Evolutionary conservation across 2,888 invertebrate species (phyloP).

Genomic region (Stenurella melanura): DNA sequence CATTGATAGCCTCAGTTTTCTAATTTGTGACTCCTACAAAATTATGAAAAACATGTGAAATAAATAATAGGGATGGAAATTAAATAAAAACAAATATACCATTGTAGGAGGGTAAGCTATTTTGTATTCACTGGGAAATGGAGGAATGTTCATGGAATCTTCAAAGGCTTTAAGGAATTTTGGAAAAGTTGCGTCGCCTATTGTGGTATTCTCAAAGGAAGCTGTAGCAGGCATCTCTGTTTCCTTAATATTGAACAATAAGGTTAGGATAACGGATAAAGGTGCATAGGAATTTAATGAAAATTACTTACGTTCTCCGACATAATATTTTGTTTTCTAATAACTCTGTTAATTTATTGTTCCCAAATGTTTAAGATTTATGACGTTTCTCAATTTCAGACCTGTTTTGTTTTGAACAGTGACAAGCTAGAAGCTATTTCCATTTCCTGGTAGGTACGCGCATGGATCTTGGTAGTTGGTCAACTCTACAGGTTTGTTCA

Average conservation of each 20-base stretch:
- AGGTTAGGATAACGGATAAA: constrained; percentile 28
- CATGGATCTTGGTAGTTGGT: not conserved
- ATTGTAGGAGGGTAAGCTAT: constrained; percentile 58
- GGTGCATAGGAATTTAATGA: not conserved
- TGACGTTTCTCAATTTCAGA: constrained; percentile 33
- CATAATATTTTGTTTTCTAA: constrained; percentile 42
- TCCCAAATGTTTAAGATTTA: constrained; percentile 4
- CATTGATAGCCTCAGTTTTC: constrained; percentile 81
- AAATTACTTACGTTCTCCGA: constrained; percentile 56
- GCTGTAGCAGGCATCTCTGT: constrained; percentile 35
- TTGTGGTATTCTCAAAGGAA: constrained; percentile 40
- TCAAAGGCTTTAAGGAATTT: constrained; percentile 47
- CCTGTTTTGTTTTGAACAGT: constrained; percentile 36
- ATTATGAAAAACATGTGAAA: constrained; percentile 5
- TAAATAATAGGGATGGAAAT: not conserved
- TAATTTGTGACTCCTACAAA: constrained; percentile 82
- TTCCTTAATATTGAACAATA: constrained; percentile 45
- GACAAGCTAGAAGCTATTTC: constrained; percentile 1
- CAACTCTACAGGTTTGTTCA: not conserved
- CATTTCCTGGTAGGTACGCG: not conserved
- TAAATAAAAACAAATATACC: constrained; percentile 49
- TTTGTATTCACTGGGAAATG: constrained; percentile 54
- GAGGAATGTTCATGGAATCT: constrained; percentile 48
- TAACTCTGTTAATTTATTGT: constrained; percentile 32
- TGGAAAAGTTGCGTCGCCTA: constrained; percentile 46